A percentile compares a stretch with the other conserved stretches of the same genome.
Conservation (phyloP, 2,113 vertebrate genomes). For the Enhydra lutris region DNA sequence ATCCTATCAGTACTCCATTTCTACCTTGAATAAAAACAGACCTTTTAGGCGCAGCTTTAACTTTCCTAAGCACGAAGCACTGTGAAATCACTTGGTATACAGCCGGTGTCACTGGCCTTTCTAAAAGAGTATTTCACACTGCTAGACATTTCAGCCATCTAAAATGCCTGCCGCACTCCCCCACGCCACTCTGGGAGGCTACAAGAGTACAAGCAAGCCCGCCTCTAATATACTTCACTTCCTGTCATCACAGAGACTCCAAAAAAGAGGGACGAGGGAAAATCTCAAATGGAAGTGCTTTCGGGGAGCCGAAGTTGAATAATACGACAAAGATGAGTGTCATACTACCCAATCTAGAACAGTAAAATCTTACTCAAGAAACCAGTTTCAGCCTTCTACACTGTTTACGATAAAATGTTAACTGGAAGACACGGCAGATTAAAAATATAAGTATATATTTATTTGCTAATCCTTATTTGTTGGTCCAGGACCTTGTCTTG, state of each 20-base stretch:
- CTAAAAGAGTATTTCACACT: neutral
- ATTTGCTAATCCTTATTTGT: neutral
- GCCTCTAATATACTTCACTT: neutral
- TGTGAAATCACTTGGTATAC: neutral
- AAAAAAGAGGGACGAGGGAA: neutral
- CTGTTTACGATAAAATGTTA: neutral
- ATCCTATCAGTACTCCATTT: neutral
- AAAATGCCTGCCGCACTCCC: neutral
- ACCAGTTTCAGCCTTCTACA: neutral
- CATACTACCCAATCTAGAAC: neutral
- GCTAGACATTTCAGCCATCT: neutral
- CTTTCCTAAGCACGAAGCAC: neutral
- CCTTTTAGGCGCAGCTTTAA: neutral
- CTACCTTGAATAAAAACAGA: neutral
- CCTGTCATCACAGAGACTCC: neutral
- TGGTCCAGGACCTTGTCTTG: neutral
- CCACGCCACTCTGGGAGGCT: neutral
- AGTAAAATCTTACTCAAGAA: slow-evolving; percentile 25
- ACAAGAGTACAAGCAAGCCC: neutral
- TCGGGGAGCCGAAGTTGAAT: neutral
- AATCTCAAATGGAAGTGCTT: neutral
- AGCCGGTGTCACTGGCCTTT: neutral
- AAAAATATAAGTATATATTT: neutral
- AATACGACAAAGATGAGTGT: neutral
- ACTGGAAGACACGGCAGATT: neutral